A percentile compares a stretch with the other conserved stretches of the same genome.
phyloP scores from a whole-genome alignment of 2,888 invertebrate genomes.

The Orchesella flavescens region DNA sequence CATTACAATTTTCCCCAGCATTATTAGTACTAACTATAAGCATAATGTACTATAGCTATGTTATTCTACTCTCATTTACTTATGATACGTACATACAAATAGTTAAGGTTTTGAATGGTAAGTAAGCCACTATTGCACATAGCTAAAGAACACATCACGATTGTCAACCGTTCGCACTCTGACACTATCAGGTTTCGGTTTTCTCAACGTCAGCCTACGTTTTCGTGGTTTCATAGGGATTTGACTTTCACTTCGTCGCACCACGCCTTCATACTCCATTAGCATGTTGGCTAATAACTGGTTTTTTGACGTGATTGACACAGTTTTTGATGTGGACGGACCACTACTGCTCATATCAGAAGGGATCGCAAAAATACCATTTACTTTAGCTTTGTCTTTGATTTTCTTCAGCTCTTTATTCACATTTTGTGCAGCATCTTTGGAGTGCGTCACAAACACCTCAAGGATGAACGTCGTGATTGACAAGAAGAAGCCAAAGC shows the following conservation, averaged over 20 bases:
- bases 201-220: slow-evolving; percentile 9
- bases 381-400: slow-evolving; percentile 49
- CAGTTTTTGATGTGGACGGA: background rate
- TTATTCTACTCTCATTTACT: too few relatives aligned
- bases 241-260: slow-evolving; percentile 25
- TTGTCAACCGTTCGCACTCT: slow-evolving; percentile 41
- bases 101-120: background rate
- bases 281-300: slow-evolving; percentile 56
- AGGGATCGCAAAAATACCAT: background rate
- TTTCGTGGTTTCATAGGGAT: background rate
- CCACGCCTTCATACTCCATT: slow-evolving; percentile 54
- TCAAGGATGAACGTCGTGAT: slow-evolving; percentile 65
- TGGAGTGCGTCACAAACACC: slow-evolving; percentile 55
- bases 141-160: slow-evolving; percentile 49
- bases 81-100: too few relatives aligned
- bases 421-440: slow-evolving; percentile 50
- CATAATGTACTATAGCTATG: too few relatives aligned
- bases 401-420: slow-evolving; percentile 64
- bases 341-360: background rate
- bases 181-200: slow-evolving; percentile 42
- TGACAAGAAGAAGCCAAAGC: slow-evolving; percentile 69
- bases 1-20: too few relatives aligned
- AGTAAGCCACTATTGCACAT: slow-evolving; percentile 29
- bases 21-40: too few relatives aligned
- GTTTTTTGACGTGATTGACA: slow-evolving; percentile 24